Conservation (phyloP, 2,113 vertebrate genomes). For the Strix aluco region DNA sequence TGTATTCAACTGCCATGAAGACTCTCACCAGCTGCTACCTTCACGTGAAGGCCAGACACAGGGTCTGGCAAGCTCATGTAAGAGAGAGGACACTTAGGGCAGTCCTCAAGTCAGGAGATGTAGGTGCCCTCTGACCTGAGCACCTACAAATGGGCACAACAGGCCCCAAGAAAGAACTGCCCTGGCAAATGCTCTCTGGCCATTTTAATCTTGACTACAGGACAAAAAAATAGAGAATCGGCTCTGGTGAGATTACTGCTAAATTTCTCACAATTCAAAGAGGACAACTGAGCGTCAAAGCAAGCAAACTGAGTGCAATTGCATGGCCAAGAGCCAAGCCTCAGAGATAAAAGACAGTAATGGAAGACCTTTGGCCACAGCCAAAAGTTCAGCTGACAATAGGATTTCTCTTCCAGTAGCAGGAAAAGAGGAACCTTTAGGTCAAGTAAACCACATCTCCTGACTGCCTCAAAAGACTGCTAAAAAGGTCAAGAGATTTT, state of each 20-base stretch:
- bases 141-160: not conserved
- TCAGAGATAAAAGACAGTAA: constrained; percentile 1
- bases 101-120: not conserved
- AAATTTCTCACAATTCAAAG: not conserved
- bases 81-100: not conserved
- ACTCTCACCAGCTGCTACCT: not conserved
- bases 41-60: not conserved
- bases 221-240: not conserved
- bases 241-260: not conserved
- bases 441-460: constrained; percentile 33
- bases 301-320: not conserved
- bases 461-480: not conserved
- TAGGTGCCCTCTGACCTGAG: not conserved
- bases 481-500: constrained; percentile 51
- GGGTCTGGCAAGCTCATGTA: not conserved
- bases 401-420: constrained; percentile 32
- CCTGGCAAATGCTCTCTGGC: not conserved
- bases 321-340: constrained; percentile 17
- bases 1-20: not conserved
- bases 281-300: not conserved
- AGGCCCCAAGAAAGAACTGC: not conserved
- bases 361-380: constrained; percentile 24
- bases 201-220: not conserved
- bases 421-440: constrained; percentile 26
- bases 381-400: constrained; percentile 25